Percentiles rank a stretch among this genome's conserved stretches.
These are phyloP conservation scores for Acanthurus lineatus DNA, from an alignment of 2,797 vertebrate genomes.

Conservation along the genomic window DNA sequence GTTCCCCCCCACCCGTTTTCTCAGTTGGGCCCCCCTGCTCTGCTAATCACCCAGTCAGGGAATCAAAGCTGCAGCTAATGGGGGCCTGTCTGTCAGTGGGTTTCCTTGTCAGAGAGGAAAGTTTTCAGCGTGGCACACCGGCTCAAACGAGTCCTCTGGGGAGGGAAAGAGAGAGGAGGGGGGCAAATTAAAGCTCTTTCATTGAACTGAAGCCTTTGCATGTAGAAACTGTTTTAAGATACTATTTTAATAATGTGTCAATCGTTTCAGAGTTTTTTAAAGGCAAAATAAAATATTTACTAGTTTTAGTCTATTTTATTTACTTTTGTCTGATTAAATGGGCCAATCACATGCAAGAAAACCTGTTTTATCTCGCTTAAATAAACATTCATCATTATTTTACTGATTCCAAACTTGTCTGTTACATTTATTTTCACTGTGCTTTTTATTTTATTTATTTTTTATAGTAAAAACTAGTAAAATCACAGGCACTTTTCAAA, in stretches of 20 bases:
- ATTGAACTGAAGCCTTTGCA: background rate
- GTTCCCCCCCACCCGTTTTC: slow-evolving; percentile 24
- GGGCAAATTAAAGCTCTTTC: slow-evolving; percentile 36
- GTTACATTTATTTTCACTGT: background rate
- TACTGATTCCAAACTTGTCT: background rate
- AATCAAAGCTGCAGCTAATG: slow-evolving; percentile 79
- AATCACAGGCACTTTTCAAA: background rate
- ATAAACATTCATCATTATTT: background rate
- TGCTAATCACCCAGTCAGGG: slow-evolving; percentile 72
- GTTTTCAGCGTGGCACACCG: slow-evolving; percentile 44
- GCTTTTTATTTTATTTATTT: background rate
- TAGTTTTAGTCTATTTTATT: background rate
- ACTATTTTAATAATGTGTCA: too few species aligned
- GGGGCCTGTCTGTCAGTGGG: slow-evolving; percentile 69
- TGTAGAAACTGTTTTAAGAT: background rate
- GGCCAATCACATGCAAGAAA: too few species aligned
- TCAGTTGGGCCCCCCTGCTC: slow-evolving; percentile 44
- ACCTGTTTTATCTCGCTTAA: background rate
- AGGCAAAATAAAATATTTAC: too few species aligned
- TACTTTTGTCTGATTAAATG: background rate
- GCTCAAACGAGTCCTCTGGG: slow-evolving; percentile 59
- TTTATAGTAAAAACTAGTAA: background rate
- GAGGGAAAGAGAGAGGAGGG: slow-evolving; percentile 26
- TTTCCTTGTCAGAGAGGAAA: slow-evolving; percentile 49
- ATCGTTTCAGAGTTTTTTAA: too few species aligned